These are phyloP conservation scores for Allygus modestus DNA, from an alignment of 2,888 invertebrate genomes.

Conservation along the genomic window DNA sequence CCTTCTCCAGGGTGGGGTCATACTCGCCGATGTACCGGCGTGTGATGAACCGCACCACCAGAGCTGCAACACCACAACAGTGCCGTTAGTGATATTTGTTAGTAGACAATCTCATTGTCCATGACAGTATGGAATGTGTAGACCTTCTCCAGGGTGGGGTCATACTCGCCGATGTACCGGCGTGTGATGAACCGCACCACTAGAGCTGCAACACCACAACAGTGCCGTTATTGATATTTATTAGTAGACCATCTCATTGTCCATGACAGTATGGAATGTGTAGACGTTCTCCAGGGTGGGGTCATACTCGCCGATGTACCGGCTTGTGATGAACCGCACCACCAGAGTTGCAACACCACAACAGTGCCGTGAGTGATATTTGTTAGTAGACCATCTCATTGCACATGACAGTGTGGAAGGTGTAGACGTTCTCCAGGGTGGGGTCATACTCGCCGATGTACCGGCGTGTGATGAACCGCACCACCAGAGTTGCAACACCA, in stretches of 20 bases:
- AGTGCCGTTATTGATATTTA: constrained; percentile 90
- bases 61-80: constrained; percentile 80
- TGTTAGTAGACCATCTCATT: constrained; percentile 88
- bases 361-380: constrained; percentile 88
- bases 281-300: constrained; percentile 89
- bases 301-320: constrained; percentile 94
- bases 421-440: constrained; percentile 87
- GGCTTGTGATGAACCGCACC: constrained; percentile 89
- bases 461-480: constrained; percentile 89
- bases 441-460: constrained; percentile 95
- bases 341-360: constrained; percentile 83
- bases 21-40: constrained; percentile 92
- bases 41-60: constrained; percentile 92
- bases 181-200: constrained; percentile 91
- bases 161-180: constrained; percentile 93
- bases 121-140: constrained; percentile 86
- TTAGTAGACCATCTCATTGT: constrained; percentile 87
- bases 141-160: constrained; percentile 88
- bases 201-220: constrained; percentile 81
- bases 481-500: constrained; percentile 86
- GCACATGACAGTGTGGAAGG: constrained; percentile 85
- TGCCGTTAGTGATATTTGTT: constrained; percentile 90
- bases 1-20: constrained; percentile 88
- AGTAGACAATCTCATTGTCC: constrained; percentile 86
- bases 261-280: constrained; percentile 84